Conservation (phyloP, 1,140 invertebrate genomes). For the Drosophila sulfurigaster region DNA sequence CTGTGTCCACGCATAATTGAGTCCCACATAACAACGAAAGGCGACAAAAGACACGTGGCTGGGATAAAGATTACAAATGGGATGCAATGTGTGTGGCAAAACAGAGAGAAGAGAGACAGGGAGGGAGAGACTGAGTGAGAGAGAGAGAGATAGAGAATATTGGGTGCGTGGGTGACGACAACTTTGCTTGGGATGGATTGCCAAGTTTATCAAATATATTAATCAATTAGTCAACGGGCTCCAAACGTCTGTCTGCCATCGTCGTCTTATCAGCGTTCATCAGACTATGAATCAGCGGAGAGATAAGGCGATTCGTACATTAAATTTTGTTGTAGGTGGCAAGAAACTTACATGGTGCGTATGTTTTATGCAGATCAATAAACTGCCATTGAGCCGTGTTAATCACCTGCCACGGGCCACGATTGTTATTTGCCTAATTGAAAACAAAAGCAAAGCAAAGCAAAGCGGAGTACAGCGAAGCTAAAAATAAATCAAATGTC, state of each 20-base stretch:
- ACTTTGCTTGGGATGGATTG: not conserved
- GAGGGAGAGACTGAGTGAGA: not conserved
- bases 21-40: constrained; percentile 32
- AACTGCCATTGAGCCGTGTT: constrained; percentile 57
- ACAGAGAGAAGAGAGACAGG: not conserved
- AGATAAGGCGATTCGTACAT: constrained; percentile 20
- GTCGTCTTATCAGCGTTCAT: constrained; percentile 27
- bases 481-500: constrained; percentile 49
- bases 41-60: constrained; percentile 1
- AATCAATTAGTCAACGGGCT: constrained; percentile 42
- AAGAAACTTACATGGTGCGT: constrained; percentile 21
- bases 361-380: constrained; percentile 53
- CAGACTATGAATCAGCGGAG: constrained; percentile 38
- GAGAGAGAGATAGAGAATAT: no score
- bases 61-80: not conserved
- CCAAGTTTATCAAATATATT: constrained; percentile 19
- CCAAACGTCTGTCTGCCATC: not conserved
- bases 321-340: constrained; percentile 48
- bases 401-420: constrained; percentile 45
- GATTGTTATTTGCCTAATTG: constrained; percentile 53
- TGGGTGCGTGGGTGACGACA: not conserved
- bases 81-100: not conserved
- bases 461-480: constrained; percentile 36
- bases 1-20: constrained; percentile 58
- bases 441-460: constrained; percentile 63